Percentiles rank a stretch among this genome's conserved stretches.
These are phyloP conservation scores for Netelia virgata DNA, from an alignment of 2,888 invertebrate species.

Conservation along the genomic window DNA sequence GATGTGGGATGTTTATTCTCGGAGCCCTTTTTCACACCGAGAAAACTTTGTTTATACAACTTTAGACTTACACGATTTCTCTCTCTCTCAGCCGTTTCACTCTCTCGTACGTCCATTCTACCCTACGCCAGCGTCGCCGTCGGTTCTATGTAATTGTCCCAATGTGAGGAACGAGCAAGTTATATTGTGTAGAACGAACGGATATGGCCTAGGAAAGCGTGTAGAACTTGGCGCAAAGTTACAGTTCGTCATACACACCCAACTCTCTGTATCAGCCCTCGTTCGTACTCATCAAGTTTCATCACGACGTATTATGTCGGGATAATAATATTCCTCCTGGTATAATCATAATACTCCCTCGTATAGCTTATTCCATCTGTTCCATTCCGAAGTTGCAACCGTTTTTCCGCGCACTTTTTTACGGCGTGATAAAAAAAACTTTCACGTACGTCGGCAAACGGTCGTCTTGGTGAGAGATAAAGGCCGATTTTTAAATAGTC, in stretches of 20 bases:
- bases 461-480: constrained; percentile 16
- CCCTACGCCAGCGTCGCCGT: background rate
- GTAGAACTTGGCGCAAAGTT: constrained; percentile 6
- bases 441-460: constrained; percentile 5
- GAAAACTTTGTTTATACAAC: too few relatives aligned
- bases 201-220: background rate
- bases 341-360: background rate
- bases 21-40: too few relatives aligned
- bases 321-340: constrained; percentile 16
- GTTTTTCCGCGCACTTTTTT: background rate
- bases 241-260: background rate
- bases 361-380: background rate
- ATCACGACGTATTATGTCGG: constrained; percentile 12
- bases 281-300: constrained; percentile 23
- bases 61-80: too few relatives aligned
- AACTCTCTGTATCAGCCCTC: background rate
- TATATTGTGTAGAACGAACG: constrained; percentile 17
- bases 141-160: constrained; percentile 22
- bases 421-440: constrained; percentile 21
- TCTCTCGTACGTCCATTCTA: too few relatives aligned
- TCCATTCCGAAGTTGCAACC: background rate
- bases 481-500: constrained; percentile 10
- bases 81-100: too few relatives aligned
- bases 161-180: constrained; percentile 35
- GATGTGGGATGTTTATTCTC: too few relatives aligned